These are phyloP conservation scores for Zaprionus kolodkinae DNA, from an alignment of 1,140 invertebrate genomes.

Conservation along the genomic window DNA sequence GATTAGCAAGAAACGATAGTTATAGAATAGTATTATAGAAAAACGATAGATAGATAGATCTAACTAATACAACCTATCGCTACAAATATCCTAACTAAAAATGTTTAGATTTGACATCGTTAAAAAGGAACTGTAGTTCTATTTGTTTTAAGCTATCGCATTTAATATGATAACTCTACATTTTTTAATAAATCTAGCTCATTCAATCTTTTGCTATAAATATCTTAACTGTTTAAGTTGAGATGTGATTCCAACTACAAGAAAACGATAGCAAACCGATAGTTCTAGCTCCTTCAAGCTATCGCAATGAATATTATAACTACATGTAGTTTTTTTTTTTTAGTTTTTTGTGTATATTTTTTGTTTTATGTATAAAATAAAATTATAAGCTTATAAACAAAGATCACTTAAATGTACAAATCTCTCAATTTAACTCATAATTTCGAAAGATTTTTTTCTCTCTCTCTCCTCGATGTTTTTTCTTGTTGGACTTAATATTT, in stretches of 20 bases:
- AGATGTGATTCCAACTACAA: not conserved
- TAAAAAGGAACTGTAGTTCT: too few species aligned
- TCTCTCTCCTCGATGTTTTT: constrained; percentile 75
- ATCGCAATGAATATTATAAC: not conserved
- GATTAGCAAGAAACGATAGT: constrained; percentile 4
- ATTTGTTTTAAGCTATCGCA: too few species aligned
- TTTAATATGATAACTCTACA: too few species aligned
- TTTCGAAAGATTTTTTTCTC: constrained; percentile 61
- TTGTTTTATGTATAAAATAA: constrained; percentile 83
- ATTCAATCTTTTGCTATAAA: too few species aligned
- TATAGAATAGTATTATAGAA: not conserved
- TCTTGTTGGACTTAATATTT: constrained; percentile 25
- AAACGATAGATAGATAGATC: not conserved
- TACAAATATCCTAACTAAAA: too few species aligned
- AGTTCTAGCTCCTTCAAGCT: not conserved
- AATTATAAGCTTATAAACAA: constrained; percentile 84
- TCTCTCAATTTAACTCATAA: constrained; percentile 78
- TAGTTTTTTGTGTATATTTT: constrained; percentile 69
- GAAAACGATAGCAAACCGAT: not conserved
- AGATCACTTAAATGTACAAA: constrained; percentile 84
- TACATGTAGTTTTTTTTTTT: constrained; percentile 24
- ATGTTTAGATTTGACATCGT: too few species aligned
- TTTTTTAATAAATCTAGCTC: not conserved
- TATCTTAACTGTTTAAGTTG: not conserved
- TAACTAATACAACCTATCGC: not conserved